Evolutionary conservation across 2,797 vertebrate species (phyloP).

Genomic region (Enteromius treurensis): DNA sequence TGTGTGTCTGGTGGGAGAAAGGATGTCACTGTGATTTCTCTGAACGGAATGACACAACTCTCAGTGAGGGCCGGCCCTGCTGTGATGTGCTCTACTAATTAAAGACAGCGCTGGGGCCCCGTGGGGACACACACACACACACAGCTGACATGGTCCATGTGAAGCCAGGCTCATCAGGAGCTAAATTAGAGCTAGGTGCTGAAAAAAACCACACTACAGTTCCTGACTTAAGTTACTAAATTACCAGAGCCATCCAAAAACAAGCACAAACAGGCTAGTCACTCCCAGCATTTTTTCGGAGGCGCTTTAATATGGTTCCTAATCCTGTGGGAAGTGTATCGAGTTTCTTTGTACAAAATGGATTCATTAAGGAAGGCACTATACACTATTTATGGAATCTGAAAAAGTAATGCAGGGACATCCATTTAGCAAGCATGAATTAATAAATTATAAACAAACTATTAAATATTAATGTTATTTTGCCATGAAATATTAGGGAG

Average conservation of each 20-base stretch:
- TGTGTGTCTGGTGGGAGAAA: conserved; percentile 48
- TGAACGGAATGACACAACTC: conserved; percentile 60
- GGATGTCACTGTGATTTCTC: conserved; percentile 68
- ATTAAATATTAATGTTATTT: conserved; percentile 29
- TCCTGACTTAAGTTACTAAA: conserved; percentile 25
- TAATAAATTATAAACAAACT: conserved; percentile 36
- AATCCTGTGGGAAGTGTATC: conserved; percentile 19
- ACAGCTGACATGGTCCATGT: conserved; percentile 23
- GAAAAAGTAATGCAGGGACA: conserved; percentile 2
- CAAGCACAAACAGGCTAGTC: neutral
- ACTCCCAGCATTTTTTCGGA: neutral
- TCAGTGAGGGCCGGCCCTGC: conserved; percentile 59
- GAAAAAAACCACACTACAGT: neutral
- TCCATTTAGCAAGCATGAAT: conserved; percentile 12
- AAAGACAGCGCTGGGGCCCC: conserved; percentile 60
- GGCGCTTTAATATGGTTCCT: conserved; percentile 17
- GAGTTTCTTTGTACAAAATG: conserved; percentile 4
- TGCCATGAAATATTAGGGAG: conserved; percentile 1
- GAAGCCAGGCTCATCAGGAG: neutral
- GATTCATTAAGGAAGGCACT: conserved; percentile 17
- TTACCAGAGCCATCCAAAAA: neutral
- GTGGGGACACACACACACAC: conserved; percentile 49
- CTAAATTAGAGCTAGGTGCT: conserved; percentile 22
- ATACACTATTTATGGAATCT: conserved; percentile 23
- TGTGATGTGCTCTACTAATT: conserved; percentile 71